phyloP scores from a whole-genome alignment of 2,888 invertebrate genomes.

The Meandrusa payeni region DNA sequence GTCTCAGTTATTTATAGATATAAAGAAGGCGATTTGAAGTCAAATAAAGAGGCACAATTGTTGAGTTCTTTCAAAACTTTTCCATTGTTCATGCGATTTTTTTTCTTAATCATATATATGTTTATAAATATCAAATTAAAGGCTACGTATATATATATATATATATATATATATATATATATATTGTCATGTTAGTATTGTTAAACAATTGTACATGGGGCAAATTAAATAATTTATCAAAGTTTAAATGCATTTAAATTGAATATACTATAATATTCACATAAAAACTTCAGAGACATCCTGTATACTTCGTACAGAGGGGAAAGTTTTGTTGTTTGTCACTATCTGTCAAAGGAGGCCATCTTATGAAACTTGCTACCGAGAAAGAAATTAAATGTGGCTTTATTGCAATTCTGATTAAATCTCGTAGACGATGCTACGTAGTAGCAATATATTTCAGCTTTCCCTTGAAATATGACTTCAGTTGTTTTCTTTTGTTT shows the following conservation, averaged over 20 bases:
- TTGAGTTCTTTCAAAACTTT: no score
- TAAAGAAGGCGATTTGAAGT: neutral
- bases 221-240: no score
- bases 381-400: conserved; percentile 45
- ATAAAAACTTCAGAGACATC: conserved; percentile 29
- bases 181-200: no score
- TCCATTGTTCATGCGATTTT: no score
- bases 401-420: conserved; percentile 57
- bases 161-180: no score
- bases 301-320: conserved; percentile 42
- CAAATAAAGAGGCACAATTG: neutral
- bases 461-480: conserved; percentile 37
- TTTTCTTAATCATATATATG: no score
- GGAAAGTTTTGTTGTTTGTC: conserved; percentile 43
- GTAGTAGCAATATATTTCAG: conserved; percentile 34
- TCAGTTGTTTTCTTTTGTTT: neutral
- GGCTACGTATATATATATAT: no score
- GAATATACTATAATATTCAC: conserved; percentile 9
- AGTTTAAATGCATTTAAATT: no score
- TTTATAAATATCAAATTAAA: no score
- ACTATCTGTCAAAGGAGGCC: conserved; percentile 45
- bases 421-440: conserved; percentile 39
- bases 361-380: conserved; percentile 47
- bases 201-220: no score
- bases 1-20: neutral